Conservation (phyloP, 2,797 vertebrate species). For the Diplodus puntazzo region DNA sequence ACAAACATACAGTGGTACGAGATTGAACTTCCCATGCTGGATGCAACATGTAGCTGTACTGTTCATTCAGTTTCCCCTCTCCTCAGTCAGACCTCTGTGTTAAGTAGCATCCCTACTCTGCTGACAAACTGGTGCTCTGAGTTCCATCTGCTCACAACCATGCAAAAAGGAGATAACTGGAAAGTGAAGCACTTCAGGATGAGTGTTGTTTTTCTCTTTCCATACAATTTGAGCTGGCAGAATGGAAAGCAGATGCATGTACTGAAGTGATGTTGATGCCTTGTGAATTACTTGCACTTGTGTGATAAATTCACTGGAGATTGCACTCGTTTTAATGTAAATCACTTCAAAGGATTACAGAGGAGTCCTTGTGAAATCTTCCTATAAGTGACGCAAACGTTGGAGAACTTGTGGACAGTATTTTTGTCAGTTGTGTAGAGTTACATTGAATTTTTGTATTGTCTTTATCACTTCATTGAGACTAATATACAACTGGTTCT, state of each 20-base stretch:
- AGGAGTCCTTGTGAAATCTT: conserved; percentile 54
- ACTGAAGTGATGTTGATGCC: conserved; percentile 50
- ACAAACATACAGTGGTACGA: conserved; percentile 32
- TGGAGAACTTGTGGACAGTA: conserved; percentile 54
- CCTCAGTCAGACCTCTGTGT: conserved; percentile 38
- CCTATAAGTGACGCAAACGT: conserved; percentile 45
- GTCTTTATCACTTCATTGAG: conserved; percentile 73
- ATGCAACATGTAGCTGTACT: conserved; percentile 65
- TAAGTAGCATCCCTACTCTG: conserved; percentile 53
- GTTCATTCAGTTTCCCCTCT: conserved; percentile 30
- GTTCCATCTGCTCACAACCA: conserved; percentile 46
- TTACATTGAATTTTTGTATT: conserved; percentile 72
- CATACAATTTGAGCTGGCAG: conserved; percentile 17
- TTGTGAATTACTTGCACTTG: conserved; percentile 69
- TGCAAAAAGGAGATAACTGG: conserved; percentile 16
- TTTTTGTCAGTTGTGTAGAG: conserved; percentile 71
- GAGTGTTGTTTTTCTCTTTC: conserved; percentile 26
- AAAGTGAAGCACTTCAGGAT: conserved; percentile 15
- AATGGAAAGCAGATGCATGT: conserved; percentile 58
- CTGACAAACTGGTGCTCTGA: conserved; percentile 61
- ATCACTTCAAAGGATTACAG: conserved; percentile 49
- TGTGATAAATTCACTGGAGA: conserved; percentile 68
- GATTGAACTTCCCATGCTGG: conserved; percentile 37
- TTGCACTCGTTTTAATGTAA: conserved; percentile 73
- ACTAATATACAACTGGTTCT: conserved; percentile 84